phyloP scores from a whole-genome alignment of 2,888 invertebrate species.

The Sphaeridia pumilis region DNA sequence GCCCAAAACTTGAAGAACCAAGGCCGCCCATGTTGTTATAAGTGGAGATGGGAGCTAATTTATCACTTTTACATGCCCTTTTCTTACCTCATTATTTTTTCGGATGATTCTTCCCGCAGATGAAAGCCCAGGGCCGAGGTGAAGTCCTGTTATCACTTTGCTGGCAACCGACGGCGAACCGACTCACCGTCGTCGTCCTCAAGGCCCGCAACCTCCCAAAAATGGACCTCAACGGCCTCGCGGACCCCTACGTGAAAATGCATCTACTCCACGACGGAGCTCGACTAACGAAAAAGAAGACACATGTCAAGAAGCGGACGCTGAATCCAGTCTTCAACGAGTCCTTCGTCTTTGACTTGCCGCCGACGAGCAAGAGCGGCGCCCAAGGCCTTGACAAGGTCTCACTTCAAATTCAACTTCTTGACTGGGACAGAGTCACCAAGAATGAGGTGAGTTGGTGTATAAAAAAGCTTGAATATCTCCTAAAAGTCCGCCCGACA shows the following conservation, averaged over 20 bases:
- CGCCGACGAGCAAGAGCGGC: slow-evolving; percentile 50
- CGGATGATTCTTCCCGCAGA: slow-evolving; percentile 45
- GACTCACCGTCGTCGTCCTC: slow-evolving; percentile 83
- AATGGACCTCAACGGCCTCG: slow-evolving; percentile 90
- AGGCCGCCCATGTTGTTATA: too few species aligned
- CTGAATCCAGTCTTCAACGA: slow-evolving; percentile 98
- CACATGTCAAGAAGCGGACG: slow-evolving; percentile 95
- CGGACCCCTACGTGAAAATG: slow-evolving; percentile 94
- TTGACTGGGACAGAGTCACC: slow-evolving; percentile 97
- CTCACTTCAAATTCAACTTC: slow-evolving; percentile 71
- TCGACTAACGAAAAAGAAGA: slow-evolving; percentile 96
- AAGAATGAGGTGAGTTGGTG: slow-evolving; percentile 84
- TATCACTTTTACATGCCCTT: background rate
- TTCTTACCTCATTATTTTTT: background rate
- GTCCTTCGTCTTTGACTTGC: slow-evolving; percentile 95
- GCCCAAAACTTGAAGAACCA: too few species aligned
- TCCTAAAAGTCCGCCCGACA: background rate
- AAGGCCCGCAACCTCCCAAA: slow-evolving; percentile 95
- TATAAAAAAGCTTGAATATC: too few species aligned
- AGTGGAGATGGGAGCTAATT: too few species aligned
- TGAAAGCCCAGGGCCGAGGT: slow-evolving; percentile 83
- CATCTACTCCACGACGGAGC: slow-evolving; percentile 95
- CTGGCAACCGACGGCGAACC: slow-evolving; percentile 94
- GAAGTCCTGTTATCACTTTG: slow-evolving; percentile 91
- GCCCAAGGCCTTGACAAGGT: slow-evolving; percentile 58